Evolutionary conservation across 30 jellyfish, hydroid and myxozoan species (phyloP).

Genomic region (Aurelia coerulea): DNA sequence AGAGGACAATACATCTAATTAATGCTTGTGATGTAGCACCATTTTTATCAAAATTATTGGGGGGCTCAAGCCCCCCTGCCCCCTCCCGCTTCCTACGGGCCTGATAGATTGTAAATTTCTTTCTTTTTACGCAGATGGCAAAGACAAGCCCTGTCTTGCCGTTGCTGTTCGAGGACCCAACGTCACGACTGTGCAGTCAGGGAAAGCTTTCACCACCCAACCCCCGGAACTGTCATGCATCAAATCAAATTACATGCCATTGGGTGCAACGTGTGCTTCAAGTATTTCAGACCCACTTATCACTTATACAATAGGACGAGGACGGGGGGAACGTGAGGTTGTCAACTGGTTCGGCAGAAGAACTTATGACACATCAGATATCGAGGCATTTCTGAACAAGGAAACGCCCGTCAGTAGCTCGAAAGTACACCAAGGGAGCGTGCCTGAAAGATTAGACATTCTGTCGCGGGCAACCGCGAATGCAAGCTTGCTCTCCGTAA

Average conservation of each 20-base stretch:
- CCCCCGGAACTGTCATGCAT: conserved; percentile 37
- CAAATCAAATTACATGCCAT: conserved; percentile 30
- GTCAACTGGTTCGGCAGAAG: conserved; percentile 76
- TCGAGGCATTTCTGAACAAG: not conserved
- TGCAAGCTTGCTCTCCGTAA: conserved; percentile 36
- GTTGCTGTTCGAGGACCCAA: conserved; percentile 72
- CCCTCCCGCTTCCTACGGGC: no score
- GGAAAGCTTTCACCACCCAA: conserved; percentile 35
- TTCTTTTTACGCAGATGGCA: conserved; percentile 42
- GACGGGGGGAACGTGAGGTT: conserved; percentile 81
- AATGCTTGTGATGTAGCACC: no score
- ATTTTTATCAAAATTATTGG: no score
- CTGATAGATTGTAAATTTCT: not conserved
- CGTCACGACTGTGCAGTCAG: conserved; percentile 53
- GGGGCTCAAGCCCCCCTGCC: no score
- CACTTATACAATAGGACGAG: conserved; percentile 64
- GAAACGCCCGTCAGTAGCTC: not conserved
- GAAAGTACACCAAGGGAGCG: conserved; percentile 12
- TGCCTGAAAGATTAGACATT: conserved; percentile 35
- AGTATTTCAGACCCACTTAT: conserved; percentile 47
- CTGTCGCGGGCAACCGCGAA: conserved; percentile 34
- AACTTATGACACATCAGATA: conserved; percentile 20
- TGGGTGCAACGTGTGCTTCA: conserved; percentile 10
- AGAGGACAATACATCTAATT: no score
- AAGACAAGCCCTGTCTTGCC: conserved; percentile 44